Evolutionary conservation across 2,888 invertebrate species (phyloP).

Genomic region (Leistus spinibarbis): DNA sequence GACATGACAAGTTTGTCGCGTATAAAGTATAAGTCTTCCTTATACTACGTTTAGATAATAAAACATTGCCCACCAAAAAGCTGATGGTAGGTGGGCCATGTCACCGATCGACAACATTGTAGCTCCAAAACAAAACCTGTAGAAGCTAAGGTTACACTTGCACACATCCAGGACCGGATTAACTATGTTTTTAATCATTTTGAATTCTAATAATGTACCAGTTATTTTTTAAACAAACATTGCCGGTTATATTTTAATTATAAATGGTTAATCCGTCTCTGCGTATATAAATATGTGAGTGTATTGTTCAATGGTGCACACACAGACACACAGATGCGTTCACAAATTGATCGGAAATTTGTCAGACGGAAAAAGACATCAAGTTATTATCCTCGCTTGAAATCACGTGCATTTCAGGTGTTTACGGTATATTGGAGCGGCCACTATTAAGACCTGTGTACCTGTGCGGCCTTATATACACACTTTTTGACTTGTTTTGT

Average conservation of each 20-base stretch:
- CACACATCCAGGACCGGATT: background rate
- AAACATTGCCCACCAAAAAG: constrained; percentile 19
- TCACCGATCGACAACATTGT: background rate
- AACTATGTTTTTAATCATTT: no score
- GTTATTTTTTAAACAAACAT: no score
- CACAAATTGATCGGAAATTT: constrained; percentile 28
- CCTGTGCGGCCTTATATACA: constrained; percentile 20
- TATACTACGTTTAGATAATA: constrained; percentile 5
- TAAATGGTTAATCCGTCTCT: no score
- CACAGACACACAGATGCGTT: background rate
- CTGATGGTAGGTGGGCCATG: constrained; percentile 24
- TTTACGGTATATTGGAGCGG: constrained; percentile 11
- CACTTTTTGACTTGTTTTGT: background rate
- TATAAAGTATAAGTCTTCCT: background rate
- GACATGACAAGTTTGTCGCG: no score
- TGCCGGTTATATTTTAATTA: no score
- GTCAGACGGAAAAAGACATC: constrained; percentile 17
- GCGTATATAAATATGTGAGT: no score
- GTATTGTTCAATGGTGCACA: no score
- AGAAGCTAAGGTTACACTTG: constrained; percentile 19
- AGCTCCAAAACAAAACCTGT: background rate
- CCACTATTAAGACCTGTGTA: constrained; percentile 22
- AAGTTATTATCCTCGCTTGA: constrained; percentile 23
- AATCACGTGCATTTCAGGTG: constrained; percentile 5
- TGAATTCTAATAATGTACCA: no score